A percentile compares a stretch with the other conserved stretches of the same genome.
These are phyloP conservation scores for Pholis gunnellus DNA, from an alignment of 2,113 vertebrate genomes.

Conservation along the genomic window DNA sequence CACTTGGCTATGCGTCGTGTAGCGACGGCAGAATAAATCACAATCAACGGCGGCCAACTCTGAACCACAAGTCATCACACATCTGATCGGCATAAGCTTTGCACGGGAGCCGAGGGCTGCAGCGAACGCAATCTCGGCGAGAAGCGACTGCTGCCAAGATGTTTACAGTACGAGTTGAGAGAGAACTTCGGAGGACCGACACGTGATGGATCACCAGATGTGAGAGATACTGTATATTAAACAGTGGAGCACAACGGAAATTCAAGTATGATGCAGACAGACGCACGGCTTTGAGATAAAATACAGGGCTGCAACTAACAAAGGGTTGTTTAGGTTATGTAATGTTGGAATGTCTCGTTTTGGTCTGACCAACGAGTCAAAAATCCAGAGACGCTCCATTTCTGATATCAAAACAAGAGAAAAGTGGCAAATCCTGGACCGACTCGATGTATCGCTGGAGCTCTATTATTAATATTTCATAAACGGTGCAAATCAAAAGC, in stretches of 20 bases:
- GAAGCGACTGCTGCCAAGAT: slow-evolving; percentile 1
- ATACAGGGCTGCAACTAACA: neutral
- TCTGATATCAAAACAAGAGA: neutral
- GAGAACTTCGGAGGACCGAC: neutral
- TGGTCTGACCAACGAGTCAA: neutral
- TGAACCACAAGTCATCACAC: slow-evolving; percentile 19
- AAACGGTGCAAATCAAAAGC: slow-evolving; percentile 44
- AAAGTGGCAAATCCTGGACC: neutral
- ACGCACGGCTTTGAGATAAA: neutral
- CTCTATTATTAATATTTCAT: neutral
- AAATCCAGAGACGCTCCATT: neutral
- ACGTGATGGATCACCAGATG: neutral
- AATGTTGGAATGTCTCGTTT: neutral
- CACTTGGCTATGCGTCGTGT: neutral
- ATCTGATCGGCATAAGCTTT: slow-evolving; percentile 33
- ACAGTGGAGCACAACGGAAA: neutral
- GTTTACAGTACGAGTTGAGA: neutral
- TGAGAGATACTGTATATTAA: slow-evolving; percentile 1
- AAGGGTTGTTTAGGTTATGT: neutral
- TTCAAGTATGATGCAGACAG: neutral
- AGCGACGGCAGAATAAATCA: slow-evolving; percentile 21
- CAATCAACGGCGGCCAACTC: slow-evolving; percentile 8
- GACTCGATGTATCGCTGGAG: neutral
- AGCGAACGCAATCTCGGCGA: neutral
- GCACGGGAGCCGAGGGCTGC: slow-evolving; percentile 16